Conservation (phyloP, 2,113 vertebrate genomes). For the Haemorhous mexicanus region DNA sequence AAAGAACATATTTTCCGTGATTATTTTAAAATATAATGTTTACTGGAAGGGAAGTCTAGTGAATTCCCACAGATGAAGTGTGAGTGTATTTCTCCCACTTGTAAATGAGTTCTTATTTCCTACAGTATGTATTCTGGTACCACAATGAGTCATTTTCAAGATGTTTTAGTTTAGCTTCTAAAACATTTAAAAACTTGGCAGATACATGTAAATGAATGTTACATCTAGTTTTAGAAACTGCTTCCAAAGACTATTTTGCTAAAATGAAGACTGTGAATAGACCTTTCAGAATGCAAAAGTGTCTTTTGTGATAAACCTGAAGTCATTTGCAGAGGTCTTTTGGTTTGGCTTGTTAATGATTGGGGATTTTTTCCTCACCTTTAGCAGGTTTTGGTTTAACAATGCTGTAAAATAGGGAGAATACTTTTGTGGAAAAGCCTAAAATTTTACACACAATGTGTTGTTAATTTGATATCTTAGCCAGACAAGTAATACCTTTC, state of each 20-base stretch:
- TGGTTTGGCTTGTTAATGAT: not conserved
- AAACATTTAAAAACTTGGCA: constrained; percentile 77
- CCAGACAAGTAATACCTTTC: not conserved
- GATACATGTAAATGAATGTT: constrained; percentile 62
- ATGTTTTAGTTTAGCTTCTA: constrained; percentile 77
- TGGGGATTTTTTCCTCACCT: not conserved
- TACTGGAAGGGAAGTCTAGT: constrained; percentile 75
- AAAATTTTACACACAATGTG: not conserved
- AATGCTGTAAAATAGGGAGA: not conserved
- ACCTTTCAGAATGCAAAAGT: constrained; percentile 63
- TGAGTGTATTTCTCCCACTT: constrained; percentile 78
- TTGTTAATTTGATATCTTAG: not conserved
- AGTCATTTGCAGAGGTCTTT: not conserved
- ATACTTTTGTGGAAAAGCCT: not conserved
- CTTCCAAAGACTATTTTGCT: constrained; percentile 66
- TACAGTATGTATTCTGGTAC: constrained; percentile 71
- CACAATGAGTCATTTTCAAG: constrained; percentile 76
- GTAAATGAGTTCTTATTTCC: constrained; percentile 79
- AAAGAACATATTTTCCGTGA: constrained; percentile 72
- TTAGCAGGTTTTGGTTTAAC: not conserved
- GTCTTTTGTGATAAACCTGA: not conserved
- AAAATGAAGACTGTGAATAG: constrained; percentile 46
- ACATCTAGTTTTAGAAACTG: constrained; percentile 68
- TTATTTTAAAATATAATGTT: constrained; percentile 77
- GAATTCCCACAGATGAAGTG: constrained; percentile 78